Base-by-base conservation (phyloP, 2,113 vertebrate species). In the Chelonoidis abingdonii region DNA sequence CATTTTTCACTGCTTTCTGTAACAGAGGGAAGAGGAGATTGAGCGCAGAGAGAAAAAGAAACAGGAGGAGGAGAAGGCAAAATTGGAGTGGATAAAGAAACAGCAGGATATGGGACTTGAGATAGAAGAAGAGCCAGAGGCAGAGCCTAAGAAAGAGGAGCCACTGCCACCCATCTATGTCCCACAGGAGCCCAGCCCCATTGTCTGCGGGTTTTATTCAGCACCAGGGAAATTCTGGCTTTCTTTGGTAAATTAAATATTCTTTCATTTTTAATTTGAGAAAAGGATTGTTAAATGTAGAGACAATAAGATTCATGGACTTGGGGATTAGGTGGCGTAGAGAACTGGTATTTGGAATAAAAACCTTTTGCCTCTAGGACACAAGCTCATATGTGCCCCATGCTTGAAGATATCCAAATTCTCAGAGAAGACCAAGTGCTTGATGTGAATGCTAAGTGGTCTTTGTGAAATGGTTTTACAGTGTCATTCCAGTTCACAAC, bases 121-220 rank as follows among this genome's bases (percentile, higher is more conserved):
- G 35, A 14, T 95, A 5, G 75, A 91, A 49, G 97, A 98, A 31
- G 93, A 97, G 50, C 93, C 97, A 12, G 88, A 96, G 56, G 96
- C 97, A 9, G 93, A 97, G 25, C 31, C 59, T 0, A 93, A 98
- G 38, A 97, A 98, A 10, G 98, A 99, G 88, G 98, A 98, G 19
- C 98, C 98, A 35, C 94, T 99, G 47, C 99, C 99, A 1, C 16
- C 97, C 29, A 89, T 99, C 69, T 98, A 98, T 83, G 91, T 98
- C 56, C 99, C 99, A 14, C 89, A 98, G 16, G 97, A 97, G 12
- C 98, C 99, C 52, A 99, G 99, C 97, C 98, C 98, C 13, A 98
- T 99, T 54, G 98, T 98, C 72, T 99, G 99, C 92, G 99, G 99
- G 24, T 99, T 99, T 98, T 99, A 99, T 95, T 99, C 99, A 65